phyloP scores from a whole-genome alignment of 2,888 invertebrate species.

The Caenorhabditis angaria region DNA sequence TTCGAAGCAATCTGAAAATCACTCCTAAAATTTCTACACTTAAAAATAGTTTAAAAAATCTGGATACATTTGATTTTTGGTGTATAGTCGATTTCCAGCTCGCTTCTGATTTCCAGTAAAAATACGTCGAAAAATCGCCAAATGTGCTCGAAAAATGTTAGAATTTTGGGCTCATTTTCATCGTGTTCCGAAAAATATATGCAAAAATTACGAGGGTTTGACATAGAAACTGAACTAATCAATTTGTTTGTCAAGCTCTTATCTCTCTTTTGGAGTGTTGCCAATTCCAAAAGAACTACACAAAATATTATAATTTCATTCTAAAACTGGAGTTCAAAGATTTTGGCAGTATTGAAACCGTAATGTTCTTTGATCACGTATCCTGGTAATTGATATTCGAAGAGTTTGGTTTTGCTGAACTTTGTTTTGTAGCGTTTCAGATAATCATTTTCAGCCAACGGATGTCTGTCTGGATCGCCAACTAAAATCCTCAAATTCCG shows the following conservation, averaged over 20 bases:
- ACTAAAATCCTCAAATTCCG: conserved; percentile 38
- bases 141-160: conserved; percentile 20
- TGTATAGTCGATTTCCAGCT: neutral
- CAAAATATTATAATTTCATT: conserved; percentile 13
- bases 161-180: conserved; percentile 11
- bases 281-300: conserved; percentile 14
- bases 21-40: conserved; percentile 15
- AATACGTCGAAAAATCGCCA: conserved; percentile 33
- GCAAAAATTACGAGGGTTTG: conserved; percentile 17
- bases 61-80: conserved; percentile 18
- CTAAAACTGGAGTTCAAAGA: conserved; percentile 46
- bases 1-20: conserved; percentile 8
- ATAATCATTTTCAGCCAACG: conserved; percentile 46
- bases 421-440: conserved; percentile 39
- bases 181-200: conserved; percentile 20
- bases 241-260: conserved; percentile 8
- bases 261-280: neutral
- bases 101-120: neutral
- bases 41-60: conserved; percentile 12
- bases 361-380: conserved; percentile 59
- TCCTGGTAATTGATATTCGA: conserved; percentile 51
- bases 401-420: conserved; percentile 41
- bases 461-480: conserved; percentile 59
- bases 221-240: conserved; percentile 2
- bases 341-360: conserved; percentile 57